Evolutionary conservation across 92 coral and sea anemone genomes (phyloP).

Genomic region (Montipora capitata): DNA sequence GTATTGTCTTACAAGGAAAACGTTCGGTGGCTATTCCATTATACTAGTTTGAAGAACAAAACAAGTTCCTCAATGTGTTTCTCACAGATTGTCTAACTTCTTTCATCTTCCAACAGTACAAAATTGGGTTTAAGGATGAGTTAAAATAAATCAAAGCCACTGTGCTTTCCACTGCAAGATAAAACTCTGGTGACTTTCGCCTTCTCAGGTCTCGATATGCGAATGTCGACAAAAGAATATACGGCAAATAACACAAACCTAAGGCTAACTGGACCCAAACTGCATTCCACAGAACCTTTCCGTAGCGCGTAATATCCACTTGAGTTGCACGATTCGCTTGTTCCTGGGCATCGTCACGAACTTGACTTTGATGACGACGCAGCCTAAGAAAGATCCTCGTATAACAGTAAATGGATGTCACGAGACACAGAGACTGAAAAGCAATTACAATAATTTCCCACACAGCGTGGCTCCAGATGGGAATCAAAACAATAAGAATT

Average conservation of each 20-base stretch:
- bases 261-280: background rate
- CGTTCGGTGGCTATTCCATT: no score
- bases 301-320: background rate
- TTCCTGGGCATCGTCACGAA: background rate
- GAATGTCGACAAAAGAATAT: background rate
- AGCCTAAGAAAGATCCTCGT: background rate
- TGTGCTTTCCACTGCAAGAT: background rate
- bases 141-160: background rate
- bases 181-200: background rate
- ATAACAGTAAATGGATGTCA: background rate
- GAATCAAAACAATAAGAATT: background rate
- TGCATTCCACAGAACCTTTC: background rate
- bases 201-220: background rate
- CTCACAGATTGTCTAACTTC: background rate
- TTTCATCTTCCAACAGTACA: background rate
- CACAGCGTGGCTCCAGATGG: background rate
- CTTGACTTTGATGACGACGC: background rate
- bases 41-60: background rate
- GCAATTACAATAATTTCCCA: background rate
- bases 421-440: background rate
- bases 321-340: background rate
- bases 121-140: background rate
- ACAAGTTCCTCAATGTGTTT: background rate
- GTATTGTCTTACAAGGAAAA: no score
- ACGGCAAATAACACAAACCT: background rate